These are phyloP conservation scores for Octodonta nipae DNA, from an alignment of 2,888 invertebrate genomes.

Conservation along the genomic window DNA sequence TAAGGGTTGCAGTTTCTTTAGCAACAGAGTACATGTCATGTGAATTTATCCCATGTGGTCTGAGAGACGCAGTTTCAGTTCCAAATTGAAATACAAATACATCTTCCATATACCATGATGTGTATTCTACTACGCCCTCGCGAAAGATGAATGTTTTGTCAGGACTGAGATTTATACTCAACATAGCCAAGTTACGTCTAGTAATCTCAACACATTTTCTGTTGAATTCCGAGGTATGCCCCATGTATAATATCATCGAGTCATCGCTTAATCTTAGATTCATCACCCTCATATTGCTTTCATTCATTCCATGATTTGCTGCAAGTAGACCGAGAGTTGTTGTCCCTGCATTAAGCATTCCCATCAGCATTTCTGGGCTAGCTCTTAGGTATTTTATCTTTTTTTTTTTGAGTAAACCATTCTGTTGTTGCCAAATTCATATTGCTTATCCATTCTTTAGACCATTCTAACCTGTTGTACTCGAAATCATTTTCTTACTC, in stretches of 20 bases:
- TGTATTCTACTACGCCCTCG: conserved; percentile 14
- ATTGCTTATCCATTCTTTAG: background rate
- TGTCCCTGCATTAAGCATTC: conserved; percentile 18
- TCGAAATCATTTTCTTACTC: too few species aligned
- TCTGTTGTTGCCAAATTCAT: too few species aligned
- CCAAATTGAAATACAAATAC: conserved; percentile 16
- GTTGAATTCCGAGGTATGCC: conserved; percentile 7
- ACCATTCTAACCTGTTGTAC: too few species aligned
- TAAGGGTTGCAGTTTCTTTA: conserved; percentile 13
- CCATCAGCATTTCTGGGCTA: conserved; percentile 19
- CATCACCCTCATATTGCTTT: background rate
- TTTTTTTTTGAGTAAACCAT: too few species aligned
- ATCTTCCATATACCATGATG: conserved; percentile 18
- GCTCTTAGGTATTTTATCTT: conserved; percentile 6
- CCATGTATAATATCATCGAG: conserved; percentile 5
- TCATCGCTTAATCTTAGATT: conserved; percentile 2
- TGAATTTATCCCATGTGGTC: conserved; percentile 15
- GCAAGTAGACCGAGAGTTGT: conserved; percentile 14
- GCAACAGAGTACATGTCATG: conserved; percentile 14
- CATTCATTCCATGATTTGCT: conserved; percentile 3
- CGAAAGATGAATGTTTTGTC: conserved; percentile 15
- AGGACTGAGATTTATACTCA: conserved; percentile 13
- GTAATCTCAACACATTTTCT: conserved; percentile 8
- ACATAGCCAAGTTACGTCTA: conserved; percentile 7
- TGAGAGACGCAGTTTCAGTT: conserved; percentile 13